Percentiles rank a stretch among this genome's conserved stretches.
These are phyloP conservation scores for Clarias batrachus DNA, from an alignment of 2,113 vertebrate species.

Conservation along the genomic window DNA sequence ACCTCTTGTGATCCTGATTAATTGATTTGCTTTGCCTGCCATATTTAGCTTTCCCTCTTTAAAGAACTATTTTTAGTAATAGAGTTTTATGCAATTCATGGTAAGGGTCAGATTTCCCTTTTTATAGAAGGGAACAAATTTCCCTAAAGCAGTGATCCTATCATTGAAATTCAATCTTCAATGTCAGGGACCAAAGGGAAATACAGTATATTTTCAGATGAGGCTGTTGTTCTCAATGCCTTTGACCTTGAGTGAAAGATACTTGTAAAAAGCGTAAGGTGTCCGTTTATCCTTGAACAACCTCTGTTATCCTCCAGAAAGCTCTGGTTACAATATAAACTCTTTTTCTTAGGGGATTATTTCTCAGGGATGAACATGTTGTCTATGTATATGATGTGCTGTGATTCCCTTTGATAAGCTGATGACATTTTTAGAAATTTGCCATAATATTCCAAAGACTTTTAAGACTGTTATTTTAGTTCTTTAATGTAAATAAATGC, in stretches of 20 bases:
- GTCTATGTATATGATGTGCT: background rate
- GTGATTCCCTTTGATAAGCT: background rate
- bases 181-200: constrained; percentile 35
- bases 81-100: constrained; percentile 26
- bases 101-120: constrained; percentile 34
- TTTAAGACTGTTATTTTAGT: background rate
- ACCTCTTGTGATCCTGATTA: constrained; percentile 11
- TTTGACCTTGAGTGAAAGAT: constrained; percentile 42
- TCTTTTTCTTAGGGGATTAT: background rate
- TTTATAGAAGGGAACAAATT: constrained; percentile 14
- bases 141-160: constrained; percentile 36
- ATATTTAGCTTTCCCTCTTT: constrained; percentile 30
- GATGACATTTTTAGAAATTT: background rate
- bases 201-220: constrained; percentile 19
- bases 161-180: constrained; percentile 45
- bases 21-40: constrained; percentile 23
- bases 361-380: background rate
- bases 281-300: background rate
- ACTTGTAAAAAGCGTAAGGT: constrained; percentile 4
- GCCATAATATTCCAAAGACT: background rate
- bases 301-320: background rate
- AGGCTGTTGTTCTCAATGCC: constrained; percentile 11
- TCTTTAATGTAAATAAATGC: background rate
- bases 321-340: background rate
- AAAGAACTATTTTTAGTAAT: constrained; percentile 17